These are phyloP conservation scores for Polylopha cassiicola DNA, from an alignment of 2,888 invertebrate genomes.

Conservation along the genomic window DNA sequence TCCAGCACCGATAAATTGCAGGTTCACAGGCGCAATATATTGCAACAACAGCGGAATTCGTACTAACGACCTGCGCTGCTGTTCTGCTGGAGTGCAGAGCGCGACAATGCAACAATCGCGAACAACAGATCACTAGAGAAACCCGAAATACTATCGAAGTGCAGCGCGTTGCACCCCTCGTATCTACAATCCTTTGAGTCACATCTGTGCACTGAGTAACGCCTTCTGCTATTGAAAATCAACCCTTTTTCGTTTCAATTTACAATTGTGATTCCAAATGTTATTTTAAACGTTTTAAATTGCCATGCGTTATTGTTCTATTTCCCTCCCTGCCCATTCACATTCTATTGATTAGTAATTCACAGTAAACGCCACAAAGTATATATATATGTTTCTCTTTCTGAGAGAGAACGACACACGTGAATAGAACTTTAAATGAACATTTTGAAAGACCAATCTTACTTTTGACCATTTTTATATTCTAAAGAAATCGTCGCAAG, in stretches of 20 bases:
- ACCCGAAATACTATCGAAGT: conserved; percentile 32
- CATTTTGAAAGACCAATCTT: conserved; percentile 1
- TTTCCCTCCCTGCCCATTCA: conserved; percentile 1
- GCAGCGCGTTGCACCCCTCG: conserved; percentile 29
- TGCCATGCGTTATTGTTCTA: conserved; percentile 6
- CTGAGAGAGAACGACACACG: conserved; percentile 15
- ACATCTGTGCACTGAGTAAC: conserved; percentile 51
- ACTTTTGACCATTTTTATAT: background rate
- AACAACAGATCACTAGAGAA: conserved; percentile 31
- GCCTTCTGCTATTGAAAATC: conserved; percentile 48
- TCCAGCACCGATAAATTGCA: conserved; percentile 51
- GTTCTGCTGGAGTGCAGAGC: conserved; percentile 25
- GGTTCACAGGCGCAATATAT: conserved; percentile 49
- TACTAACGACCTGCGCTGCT: conserved; percentile 42
- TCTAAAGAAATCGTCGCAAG: background rate
- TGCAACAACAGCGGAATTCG: conserved; percentile 37
- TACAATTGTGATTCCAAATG: conserved; percentile 35
- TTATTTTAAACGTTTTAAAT: conserved; percentile 7
- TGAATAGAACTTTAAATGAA: conserved; percentile 11
- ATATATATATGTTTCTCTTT: conserved; percentile 3
- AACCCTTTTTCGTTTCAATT: conserved; percentile 49
- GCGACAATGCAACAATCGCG: conserved; percentile 29
- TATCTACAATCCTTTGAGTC: conserved; percentile 36
- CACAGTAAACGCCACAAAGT: conserved; percentile 7
- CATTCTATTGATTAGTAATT: conserved; percentile 6